Conservation (phyloP, 2,888 invertebrate species). For the Isotomurus palustris region DNA sequence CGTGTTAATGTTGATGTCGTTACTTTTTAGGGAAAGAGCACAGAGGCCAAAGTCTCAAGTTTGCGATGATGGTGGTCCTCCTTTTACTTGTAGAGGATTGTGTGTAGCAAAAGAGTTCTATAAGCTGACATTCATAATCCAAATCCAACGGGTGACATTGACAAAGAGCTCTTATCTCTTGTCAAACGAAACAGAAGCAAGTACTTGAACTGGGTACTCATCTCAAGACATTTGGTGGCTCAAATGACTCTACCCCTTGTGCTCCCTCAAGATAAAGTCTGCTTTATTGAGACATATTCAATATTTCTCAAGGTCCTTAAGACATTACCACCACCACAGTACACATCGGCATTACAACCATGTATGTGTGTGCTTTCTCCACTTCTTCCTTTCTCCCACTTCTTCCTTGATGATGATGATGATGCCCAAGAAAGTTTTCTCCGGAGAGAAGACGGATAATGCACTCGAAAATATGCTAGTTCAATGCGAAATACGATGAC, state of each 20-base stretch:
- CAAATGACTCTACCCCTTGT: constrained; percentile 15
- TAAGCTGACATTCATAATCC: constrained; percentile 42
- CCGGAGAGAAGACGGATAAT: too few species aligned
- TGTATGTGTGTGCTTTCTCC: not conserved
- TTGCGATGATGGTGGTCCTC: too few species aligned
- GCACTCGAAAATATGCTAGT: too few species aligned
- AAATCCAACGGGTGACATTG: constrained; percentile 41
- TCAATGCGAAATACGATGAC: not conserved
- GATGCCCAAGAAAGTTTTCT: too few species aligned
- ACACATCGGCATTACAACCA: too few species aligned
- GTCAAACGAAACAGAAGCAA: constrained; percentile 28
- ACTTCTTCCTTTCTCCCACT: not conserved
- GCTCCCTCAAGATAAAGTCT: constrained; percentile 32
- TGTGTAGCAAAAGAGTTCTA: constrained; percentile 8
- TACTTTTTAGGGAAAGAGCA: not conserved
- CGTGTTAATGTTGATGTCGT: constrained; percentile 5
- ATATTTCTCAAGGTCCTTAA: constrained; percentile 26
- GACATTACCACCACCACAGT: not conserved
- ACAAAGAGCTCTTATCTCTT: constrained; percentile 45
- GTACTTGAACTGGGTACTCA: constrained; percentile 7
- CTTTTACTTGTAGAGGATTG: not conserved
- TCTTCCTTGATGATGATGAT: too few species aligned
- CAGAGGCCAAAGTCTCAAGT: not conserved
- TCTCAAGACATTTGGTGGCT: constrained; percentile 28
- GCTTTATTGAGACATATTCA: constrained; percentile 43